Evolutionary conservation across 2,888 invertebrate species (phyloP).

Genomic region (Rotaria sp.): DNA sequence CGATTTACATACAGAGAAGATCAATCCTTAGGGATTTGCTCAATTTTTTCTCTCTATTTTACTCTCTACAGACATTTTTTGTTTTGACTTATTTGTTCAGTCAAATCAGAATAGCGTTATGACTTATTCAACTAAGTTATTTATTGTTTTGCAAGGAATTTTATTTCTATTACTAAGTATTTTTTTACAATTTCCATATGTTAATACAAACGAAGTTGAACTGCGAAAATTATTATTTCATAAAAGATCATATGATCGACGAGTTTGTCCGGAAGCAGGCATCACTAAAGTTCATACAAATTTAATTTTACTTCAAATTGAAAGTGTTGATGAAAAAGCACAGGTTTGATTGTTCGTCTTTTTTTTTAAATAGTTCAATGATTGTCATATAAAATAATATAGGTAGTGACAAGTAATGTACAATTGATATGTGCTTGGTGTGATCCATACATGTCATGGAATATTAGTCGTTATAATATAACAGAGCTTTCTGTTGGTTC

Average conservation of each 20-base stretch:
- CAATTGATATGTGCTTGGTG: slow-evolving; percentile 26
- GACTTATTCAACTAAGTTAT: neutral
- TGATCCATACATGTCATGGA: slow-evolving; percentile 38
- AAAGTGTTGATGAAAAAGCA: slow-evolving; percentile 25
- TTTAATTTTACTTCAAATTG: slow-evolving; percentile 21
- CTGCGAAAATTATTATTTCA: slow-evolving; percentile 2
- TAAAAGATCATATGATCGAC: neutral
- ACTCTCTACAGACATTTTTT: neutral
- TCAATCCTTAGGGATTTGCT: neutral
- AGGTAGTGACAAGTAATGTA: slow-evolving; percentile 13
- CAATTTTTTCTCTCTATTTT: neutral
- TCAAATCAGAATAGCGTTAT: neutral
- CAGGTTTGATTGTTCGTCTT: neutral
- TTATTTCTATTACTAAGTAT: neutral
- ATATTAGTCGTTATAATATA: slow-evolving; percentile 26
- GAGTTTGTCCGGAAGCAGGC: neutral
- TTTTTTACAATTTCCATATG: neutral
- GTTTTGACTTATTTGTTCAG: neutral
- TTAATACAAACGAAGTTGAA: neutral
- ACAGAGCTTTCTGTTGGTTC: slow-evolving; percentile 33
- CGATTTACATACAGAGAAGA: slow-evolving; percentile 10
- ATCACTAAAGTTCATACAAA: slow-evolving; percentile 2
- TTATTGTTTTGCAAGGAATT: neutral
- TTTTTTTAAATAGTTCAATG: neutral
- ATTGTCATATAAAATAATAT: too few relatives aligned